phyloP scores from a whole-genome alignment of 2,797 vertebrate genomes.

The Halcyon chelicuti region DNA sequence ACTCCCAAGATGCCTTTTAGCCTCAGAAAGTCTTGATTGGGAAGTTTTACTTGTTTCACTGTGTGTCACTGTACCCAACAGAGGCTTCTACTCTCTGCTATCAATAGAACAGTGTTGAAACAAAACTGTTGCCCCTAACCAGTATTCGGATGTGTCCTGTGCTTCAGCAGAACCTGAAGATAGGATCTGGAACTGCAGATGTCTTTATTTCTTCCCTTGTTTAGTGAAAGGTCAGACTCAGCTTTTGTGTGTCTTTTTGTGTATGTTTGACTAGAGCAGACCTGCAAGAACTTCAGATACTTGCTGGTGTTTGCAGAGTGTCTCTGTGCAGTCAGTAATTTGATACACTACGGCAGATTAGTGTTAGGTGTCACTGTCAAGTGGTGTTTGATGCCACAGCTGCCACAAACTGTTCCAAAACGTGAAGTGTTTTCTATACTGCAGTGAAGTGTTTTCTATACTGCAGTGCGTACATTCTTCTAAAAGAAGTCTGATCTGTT shows the following conservation, averaged over 20 bases:
- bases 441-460: background rate
- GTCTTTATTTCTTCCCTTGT: background rate
- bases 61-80: background rate
- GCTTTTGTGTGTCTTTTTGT: background rate
- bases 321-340: background rate
- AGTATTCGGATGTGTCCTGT: background rate
- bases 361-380: background rate
- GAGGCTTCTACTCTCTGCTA: background rate
- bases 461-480: background rate
- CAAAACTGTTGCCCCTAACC: background rate
- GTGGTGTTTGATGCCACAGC: background rate
- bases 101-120: background rate
- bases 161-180: background rate
- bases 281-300: background rate
- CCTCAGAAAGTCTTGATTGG: background rate
- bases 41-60: background rate
- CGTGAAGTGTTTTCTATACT: background rate
- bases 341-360: background rate
- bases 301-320: background rate
- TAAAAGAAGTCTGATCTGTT: background rate
- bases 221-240: background rate
- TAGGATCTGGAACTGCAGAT: background rate
- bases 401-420: background rate
- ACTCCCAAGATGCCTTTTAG: background rate
- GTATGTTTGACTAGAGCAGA: background rate